Percentiles rank a stretch among this genome's conserved stretches.
phyloP scores from a whole-genome alignment of 2,113 vertebrate genomes.

The Lepus timidus region DNA sequence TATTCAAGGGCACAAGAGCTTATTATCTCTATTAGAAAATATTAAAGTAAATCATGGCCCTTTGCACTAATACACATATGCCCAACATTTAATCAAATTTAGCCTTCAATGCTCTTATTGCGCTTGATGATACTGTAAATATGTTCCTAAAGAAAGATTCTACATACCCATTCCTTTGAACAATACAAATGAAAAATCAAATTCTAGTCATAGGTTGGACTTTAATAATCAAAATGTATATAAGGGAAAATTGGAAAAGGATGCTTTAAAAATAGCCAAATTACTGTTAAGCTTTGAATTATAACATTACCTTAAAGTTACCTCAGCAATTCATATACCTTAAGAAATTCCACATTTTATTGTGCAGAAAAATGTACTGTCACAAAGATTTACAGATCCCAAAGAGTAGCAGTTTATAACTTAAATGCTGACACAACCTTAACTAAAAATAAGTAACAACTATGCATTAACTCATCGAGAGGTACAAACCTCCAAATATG shows the following conservation, averaged over 20 bases:
- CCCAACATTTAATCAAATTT: slow-evolving; percentile 47
- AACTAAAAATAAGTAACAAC: slow-evolving; percentile 64
- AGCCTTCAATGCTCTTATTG: slow-evolving; percentile 31
- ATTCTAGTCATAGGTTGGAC: not conserved
- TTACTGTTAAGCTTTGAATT: slow-evolving; percentile 36
- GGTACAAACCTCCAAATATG: not conserved
- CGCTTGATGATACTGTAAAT: slow-evolving; percentile 17
- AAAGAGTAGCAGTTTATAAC: slow-evolving; percentile 67
- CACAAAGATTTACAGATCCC: slow-evolving; percentile 17
- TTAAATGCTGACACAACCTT: slow-evolving; percentile 71
- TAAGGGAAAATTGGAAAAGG: not conserved
- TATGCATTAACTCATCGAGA: slow-evolving; percentile 12
- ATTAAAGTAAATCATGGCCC: slow-evolving; percentile 53
- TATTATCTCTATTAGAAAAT: not conserved
- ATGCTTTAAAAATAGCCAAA: not conserved
- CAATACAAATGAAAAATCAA: slow-evolving; percentile 18
- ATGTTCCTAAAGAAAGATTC: slow-evolving; percentile 48
- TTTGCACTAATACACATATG: slow-evolving; percentile 5
- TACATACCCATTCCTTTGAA: slow-evolving; percentile 8
- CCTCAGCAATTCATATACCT: not conserved
- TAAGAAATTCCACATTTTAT: slow-evolving; percentile 46
- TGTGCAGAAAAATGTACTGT: slow-evolving; percentile 59
- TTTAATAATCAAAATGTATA: slow-evolving; percentile 31
- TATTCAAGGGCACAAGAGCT: slow-evolving; percentile 15
- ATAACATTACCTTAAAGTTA: slow-evolving; percentile 1